phyloP scores from a whole-genome alignment of 2,797 vertebrate genomes.

The Morelia viridis region DNA sequence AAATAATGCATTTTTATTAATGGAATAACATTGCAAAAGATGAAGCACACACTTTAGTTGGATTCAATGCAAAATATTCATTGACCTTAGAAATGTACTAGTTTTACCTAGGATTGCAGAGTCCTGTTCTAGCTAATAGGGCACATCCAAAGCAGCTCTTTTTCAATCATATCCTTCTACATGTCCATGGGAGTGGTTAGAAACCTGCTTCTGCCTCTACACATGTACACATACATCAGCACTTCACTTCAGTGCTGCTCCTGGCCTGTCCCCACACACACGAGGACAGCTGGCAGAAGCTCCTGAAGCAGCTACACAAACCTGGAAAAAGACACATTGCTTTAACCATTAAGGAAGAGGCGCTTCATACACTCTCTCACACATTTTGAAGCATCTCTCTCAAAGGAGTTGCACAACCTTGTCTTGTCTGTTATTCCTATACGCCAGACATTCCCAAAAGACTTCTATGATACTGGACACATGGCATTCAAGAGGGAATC shows the following conservation, averaged over 20 bases:
- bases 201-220: not conserved
- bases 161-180: not conserved
- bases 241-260: not conserved
- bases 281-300: not conserved
- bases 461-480: not conserved
- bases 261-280: not conserved
- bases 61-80: not conserved
- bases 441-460: not conserved
- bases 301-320: not conserved
- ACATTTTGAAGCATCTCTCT: not conserved
- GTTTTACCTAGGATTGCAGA: not conserved
- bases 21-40: not conserved
- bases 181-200: not conserved
- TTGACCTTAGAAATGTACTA: not conserved
- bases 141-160: not conserved
- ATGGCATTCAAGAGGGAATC: not conserved
- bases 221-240: not conserved
- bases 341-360: not conserved
- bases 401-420: not conserved
- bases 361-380: not conserved
- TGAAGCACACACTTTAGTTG: not conserved
- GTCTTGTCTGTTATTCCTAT: not conserved
- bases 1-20: not conserved
- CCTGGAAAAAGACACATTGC: not conserved
- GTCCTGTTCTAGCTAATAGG: not conserved